Percentiles rank a stretch among this genome's conserved stretches.
Evolutionary conservation across 2,888 invertebrate species (phyloP).

Genomic region (Holacanthella duospinosa): DNA sequence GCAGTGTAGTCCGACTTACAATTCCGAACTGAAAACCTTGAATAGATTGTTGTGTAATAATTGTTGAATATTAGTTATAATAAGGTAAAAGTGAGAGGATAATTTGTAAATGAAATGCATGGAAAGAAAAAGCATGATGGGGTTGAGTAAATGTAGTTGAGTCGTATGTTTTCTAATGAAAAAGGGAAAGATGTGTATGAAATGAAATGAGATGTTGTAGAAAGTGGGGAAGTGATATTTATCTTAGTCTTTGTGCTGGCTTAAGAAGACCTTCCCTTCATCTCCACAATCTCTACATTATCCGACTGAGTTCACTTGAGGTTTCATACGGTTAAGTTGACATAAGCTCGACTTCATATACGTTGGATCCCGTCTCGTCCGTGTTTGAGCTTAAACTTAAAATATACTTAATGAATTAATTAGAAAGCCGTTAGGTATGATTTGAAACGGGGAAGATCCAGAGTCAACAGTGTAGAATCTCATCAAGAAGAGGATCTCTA

Average conservation of each 20-base stretch:
- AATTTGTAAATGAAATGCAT: not conserved
- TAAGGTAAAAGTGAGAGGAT: too few species aligned
- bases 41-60: too few species aligned
- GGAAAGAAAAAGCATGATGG: too few species aligned
- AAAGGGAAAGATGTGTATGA: not conserved
- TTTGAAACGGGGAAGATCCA: not conserved
- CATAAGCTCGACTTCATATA: not conserved
- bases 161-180: too few species aligned
- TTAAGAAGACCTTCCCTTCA: not conserved
- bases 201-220: not conserved
- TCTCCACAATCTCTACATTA: not conserved
- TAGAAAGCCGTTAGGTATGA: not conserved
- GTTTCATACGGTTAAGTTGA: constrained; percentile 1
- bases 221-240: constrained; percentile 1
- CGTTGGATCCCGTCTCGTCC: not conserved
- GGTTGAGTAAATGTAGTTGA: too few species aligned
- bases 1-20: too few species aligned
- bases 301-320: constrained; percentile 2
- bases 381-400: not conserved
- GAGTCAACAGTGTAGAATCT: not conserved
- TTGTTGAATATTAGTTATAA: too few species aligned
- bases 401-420: constrained; percentile 5
- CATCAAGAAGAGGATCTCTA: not conserved
- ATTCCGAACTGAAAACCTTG: too few species aligned
- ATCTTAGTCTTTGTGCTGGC: not conserved